A percentile compares a stretch with the other conserved stretches of the same genome.
These are phyloP conservation scores for Rutilus rutilus DNA, from an alignment of 2,113 vertebrate genomes.

Conservation along the genomic window DNA sequence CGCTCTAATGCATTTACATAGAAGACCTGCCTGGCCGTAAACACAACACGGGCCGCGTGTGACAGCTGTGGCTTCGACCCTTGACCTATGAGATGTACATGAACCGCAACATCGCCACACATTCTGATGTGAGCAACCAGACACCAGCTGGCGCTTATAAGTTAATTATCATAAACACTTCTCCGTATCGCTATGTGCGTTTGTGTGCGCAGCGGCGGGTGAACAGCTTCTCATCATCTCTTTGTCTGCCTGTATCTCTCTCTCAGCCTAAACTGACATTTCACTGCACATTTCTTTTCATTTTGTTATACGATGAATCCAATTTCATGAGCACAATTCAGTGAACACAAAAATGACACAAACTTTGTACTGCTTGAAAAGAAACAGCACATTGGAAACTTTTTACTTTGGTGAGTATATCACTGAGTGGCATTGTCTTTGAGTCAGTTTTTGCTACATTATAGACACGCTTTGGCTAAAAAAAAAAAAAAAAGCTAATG, in stretches of 20 bases:
- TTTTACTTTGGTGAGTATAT: not conserved
- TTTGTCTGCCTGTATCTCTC: not conserved
- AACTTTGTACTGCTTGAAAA: not conserved
- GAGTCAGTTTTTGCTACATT: not conserved
- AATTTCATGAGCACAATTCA: constrained; percentile 1
- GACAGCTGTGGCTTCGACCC: constrained; percentile 72
- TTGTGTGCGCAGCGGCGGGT: not conserved
- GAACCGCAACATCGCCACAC: constrained; percentile 44
- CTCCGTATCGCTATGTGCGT: not conserved
- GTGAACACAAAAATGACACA: not conserved
- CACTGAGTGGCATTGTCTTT: not conserved
- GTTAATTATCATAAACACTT: constrained; percentile 43
- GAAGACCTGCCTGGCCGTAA: constrained; percentile 10
- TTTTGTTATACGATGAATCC: not conserved
- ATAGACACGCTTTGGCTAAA: not conserved
- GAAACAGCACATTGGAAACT: not conserved
- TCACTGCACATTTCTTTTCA: constrained; percentile 23
- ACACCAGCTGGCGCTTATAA: constrained; percentile 28
- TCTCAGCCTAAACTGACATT: not conserved
- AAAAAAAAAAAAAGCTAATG: not conserved
- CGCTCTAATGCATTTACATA: constrained; percentile 29
- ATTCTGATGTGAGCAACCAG: constrained; percentile 48
- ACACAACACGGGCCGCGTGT: constrained; percentile 61
- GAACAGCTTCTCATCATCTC: not conserved
- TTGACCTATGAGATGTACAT: constrained; percentile 57